Evolutionary conservation across 2,113 vertebrate genomes (phyloP).

Genomic region (Taurulus bubalis): DNA sequence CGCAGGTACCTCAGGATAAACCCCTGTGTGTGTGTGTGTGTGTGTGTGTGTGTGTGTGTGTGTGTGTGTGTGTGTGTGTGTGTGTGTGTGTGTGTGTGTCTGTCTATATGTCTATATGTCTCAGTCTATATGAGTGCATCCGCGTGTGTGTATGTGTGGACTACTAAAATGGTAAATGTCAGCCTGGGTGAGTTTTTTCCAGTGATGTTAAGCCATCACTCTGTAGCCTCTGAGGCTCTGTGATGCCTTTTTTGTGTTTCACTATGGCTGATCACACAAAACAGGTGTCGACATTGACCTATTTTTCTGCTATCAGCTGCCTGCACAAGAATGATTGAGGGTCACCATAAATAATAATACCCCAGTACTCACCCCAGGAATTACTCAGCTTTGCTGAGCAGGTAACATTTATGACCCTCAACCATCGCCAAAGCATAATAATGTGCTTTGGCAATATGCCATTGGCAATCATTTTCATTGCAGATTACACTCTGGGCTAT

Average conservation of each 20-base stretch:
- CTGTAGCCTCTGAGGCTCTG: neutral
- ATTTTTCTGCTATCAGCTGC: conserved; percentile 32
- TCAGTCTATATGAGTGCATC: neutral
- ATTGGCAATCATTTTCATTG: conserved; percentile 22
- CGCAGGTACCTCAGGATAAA: conserved; percentile 14
- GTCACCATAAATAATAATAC: conserved; percentile 48
- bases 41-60: conserved; percentile 8
- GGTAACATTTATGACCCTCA: conserved; percentile 46
- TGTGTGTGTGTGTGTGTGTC: conserved; percentile 1
- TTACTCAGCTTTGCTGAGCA: conserved; percentile 35
- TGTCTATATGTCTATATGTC: neutral
- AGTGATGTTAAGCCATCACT: conserved; percentile 1
- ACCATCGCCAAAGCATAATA: conserved; percentile 40
- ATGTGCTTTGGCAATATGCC: conserved; percentile 26
- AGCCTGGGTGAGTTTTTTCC: neutral
- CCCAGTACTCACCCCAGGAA: conserved; percentile 41
- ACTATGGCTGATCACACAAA: conserved; percentile 5
- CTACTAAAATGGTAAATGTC: neutral
- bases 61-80: conserved; percentile 9
- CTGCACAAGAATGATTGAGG: conserved; percentile 30
- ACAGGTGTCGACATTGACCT: conserved; percentile 19
- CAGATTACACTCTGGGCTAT: conserved; percentile 18
- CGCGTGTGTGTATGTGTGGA: conserved; percentile 5
- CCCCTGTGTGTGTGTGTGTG: neutral
- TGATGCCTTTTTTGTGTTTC: neutral